A percentile compares a stretch with the other conserved stretches of the same genome.
Conservation (phyloP, 2,797 vertebrate genomes). For the Melopsittacus undulatus region DNA sequence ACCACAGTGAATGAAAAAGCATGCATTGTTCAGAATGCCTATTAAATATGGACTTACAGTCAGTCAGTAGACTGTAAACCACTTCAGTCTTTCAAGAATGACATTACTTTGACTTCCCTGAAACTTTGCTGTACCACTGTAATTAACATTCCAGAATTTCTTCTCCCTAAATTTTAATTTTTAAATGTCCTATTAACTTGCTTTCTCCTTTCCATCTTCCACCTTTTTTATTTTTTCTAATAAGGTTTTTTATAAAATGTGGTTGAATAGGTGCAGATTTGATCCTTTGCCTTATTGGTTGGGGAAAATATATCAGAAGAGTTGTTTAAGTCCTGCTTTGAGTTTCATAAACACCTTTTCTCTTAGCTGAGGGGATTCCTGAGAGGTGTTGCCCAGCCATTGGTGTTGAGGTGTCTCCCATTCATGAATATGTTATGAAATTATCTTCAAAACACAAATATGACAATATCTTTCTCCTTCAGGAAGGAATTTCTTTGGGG, state of each 20-base stretch:
- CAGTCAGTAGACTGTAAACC: background rate
- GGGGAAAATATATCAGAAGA: background rate
- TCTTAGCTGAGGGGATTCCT: background rate
- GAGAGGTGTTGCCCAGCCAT: background rate
- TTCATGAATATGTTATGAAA: background rate
- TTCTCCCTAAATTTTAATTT: background rate
- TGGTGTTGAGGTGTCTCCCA: accelerated
- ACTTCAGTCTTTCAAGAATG: background rate
- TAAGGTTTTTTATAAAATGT: background rate
- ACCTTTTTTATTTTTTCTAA: background rate
- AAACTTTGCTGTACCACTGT: background rate
- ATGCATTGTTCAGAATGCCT: background rate
- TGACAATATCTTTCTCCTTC: background rate
- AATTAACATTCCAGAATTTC: background rate
- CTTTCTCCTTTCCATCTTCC: background rate
- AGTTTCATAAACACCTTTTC: background rate
- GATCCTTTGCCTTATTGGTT: background rate
- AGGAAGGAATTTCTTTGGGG: background rate
- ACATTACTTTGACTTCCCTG: background rate
- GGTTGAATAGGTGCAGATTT: background rate
- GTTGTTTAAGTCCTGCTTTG: background rate
- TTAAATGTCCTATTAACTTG: background rate
- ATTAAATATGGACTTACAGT: background rate
- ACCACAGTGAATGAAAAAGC: background rate
- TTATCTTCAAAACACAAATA: background rate